Base-by-base conservation (phyloP, 2,113 vertebrate species). In the Tragelaphus buxtoni region DNA sequence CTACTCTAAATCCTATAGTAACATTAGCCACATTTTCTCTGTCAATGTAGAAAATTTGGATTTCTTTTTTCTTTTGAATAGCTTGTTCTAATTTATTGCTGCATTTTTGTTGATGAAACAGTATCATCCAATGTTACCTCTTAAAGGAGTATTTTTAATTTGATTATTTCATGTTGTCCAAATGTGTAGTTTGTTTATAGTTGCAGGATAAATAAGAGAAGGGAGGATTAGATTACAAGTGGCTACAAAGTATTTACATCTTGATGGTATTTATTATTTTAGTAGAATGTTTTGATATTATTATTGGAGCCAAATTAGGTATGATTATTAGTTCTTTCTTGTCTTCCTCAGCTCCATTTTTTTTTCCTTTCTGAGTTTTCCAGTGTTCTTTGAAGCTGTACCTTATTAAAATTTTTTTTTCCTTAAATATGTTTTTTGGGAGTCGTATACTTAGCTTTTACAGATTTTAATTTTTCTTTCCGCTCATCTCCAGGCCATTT, bases 261-360 rank as follows among this genome's bases (percentile, higher is more conserved):
- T 94, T 63, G 28, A 77, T 92, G 60, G 45, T 65, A 42, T 92
- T 92, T 92, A 94, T 86, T 58, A 88, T 88, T 94, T 90, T 72
- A 93, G 82, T 95, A 72, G 91, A 93, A 90, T 13, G 61, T 91
- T 53, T 91, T 69, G 47, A 74, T 49, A 74, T 85, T 22, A 24
- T 77, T 77, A 47, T 72, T 53, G 60, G 61, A 95, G 47, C 45
- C 80, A 95, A 63, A 51, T 9, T 82, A 42, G 39, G 55, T 45
- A 86, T 58, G 12, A 28, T 69, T 51, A 74, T 81, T 81, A 28
- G 84, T 42, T 72, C 42, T 85, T 90, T 77, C 47, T 32, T 84
- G 16, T 79, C 12, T 53, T 72, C 28, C 9, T 93, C 2, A 42
- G 28, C 24, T 74, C 28, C 4, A 35, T 22, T 77, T 84, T 91